A percentile compares a stretch with the other conserved stretches of the same genome.
These are phyloP conservation scores for Drosophila kurseongensis DNA, from an alignment of 1,140 invertebrate species.

Conservation along the genomic window DNA sequence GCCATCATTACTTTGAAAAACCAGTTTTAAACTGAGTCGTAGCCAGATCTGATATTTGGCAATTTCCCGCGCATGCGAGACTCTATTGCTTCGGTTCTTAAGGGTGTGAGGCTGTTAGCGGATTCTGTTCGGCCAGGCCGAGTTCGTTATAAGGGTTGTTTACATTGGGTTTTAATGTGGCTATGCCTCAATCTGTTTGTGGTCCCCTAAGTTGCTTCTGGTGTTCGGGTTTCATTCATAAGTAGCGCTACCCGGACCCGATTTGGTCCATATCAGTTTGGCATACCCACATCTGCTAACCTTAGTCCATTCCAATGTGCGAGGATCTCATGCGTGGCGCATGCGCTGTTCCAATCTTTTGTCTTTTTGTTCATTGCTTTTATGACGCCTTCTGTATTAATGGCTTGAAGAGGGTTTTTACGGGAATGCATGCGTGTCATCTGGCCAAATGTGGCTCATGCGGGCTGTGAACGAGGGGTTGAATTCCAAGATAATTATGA, in stretches of 20 bases:
- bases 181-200: slow-evolving; percentile 24
- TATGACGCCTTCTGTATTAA: slow-evolving; percentile 54
- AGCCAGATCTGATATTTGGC: slow-evolving; percentile 37
- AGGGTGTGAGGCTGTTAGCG: background rate
- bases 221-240: slow-evolving; percentile 45
- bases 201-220: slow-evolving; percentile 10
- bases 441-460: slow-evolving; percentile 37
- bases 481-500: background rate
- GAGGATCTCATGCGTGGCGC: slow-evolving; percentile 36
- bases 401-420: slow-evolving; percentile 4
- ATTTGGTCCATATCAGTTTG: slow-evolving; percentile 49
- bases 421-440: slow-evolving; percentile 36
- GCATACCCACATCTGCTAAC: slow-evolving; percentile 58
- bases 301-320: background rate
- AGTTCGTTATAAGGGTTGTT: slow-evolving; percentile 49
- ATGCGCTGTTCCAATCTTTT: slow-evolving; percentile 53
- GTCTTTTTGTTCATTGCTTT: slow-evolving; percentile 64
- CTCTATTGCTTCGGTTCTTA: slow-evolving; percentile 9
- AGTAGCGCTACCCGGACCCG: slow-evolving; percentile 23
- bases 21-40: slow-evolving; percentile 48
- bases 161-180: slow-evolving; percentile 17
- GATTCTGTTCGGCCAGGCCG: background rate
- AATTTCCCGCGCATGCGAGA: slow-evolving; percentile 52
- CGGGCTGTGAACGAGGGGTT: background rate
- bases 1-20: slow-evolving; percentile 17